Base-by-base conservation (phyloP, 2,888 invertebrate genomes). In the Xestia ashworthii region DNA sequence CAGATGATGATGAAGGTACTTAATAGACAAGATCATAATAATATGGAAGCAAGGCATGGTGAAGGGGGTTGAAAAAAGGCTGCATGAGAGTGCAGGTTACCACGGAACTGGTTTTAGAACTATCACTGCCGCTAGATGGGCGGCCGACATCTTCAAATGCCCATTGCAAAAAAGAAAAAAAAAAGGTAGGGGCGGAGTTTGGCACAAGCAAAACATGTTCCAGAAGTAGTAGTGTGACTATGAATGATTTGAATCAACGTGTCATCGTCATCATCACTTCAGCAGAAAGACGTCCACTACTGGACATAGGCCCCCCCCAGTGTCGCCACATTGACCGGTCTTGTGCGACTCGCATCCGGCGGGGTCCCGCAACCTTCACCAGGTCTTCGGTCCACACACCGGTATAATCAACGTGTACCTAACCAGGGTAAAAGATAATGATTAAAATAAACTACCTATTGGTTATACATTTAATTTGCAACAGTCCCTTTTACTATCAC, bases 401-500 rank as follows among this genome's bases (percentile, higher is more conserved):
- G n/a, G 1, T 32, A 32, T 32, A 32, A 32, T 32, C 32, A 32
- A 32, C 32, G 32, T 3, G 32, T 32, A 32, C 32, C 32, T 32
- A 8, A 16, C 14, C 11, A 62, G 19, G 9, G 22, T 22, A 19
- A 25, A 4, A 25, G 25, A 12, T 6, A 53, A 32, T 38, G 12
- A n/a, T 22, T 38, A 11, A 62, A 44, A 44, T 9, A 1, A 19
- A 46, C 38, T 48, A n/a, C 58, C 25, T 32, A 48, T 22, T 22
- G 16, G n/a, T 19, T 53, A 46, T 14, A 46, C 58, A 48, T 9
- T 55, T 32, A 48, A 62, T 70, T 41, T 6, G 48, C 19, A 44
- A 66, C 46, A 6, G 9, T 70, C 65, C 53, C 32, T 50, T 81
- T 77, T 69, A 12, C 55, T 44, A 48, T 53, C n/a, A 50, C 67